Percentiles rank a stretch among this genome's conserved stretches.
Conservation (phyloP, 2,888 invertebrate species). For the Zonitis immaculata region DNA sequence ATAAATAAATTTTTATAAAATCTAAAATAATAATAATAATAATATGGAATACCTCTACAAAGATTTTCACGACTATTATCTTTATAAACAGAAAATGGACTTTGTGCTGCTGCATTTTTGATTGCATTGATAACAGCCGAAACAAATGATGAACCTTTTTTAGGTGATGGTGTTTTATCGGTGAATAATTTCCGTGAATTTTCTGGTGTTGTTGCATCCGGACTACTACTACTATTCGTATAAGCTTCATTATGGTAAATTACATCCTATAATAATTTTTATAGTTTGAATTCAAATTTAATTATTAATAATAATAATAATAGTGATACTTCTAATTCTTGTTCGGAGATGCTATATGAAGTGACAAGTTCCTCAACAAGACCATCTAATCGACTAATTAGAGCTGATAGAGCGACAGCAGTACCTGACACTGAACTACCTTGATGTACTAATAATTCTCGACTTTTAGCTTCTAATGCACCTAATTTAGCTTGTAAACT, state of each 20-base stretch:
- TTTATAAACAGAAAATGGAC: conserved; percentile 33
- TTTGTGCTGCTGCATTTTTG: conserved; percentile 53
- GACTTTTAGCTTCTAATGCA: conserved; percentile 58
- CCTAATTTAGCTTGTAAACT: conserved; percentile 62
- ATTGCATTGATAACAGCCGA: conserved; percentile 70
- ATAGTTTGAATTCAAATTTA: no score
- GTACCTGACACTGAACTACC: conserved; percentile 66
- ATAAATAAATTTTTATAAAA: no score
- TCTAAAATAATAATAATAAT: no score
- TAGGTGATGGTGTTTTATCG: conserved; percentile 54
- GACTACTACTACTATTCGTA: conserved; percentile 67
- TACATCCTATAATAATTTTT: conserved; percentile 62
- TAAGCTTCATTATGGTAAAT: conserved; percentile 76
- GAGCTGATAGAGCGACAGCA: conserved; percentile 63
- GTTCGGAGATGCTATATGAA: conserved; percentile 70
- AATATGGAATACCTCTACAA: conserved; percentile 38
- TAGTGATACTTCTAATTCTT: conserved; percentile 74
- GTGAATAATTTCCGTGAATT: conserved; percentile 38
- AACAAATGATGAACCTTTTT: conserved; percentile 63
- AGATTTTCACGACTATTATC: conserved; percentile 42
- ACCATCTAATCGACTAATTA: conserved; percentile 64
- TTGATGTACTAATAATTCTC: conserved; percentile 63
- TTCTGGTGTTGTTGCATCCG: conserved; percentile 64
- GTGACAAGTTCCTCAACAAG: conserved; percentile 67
- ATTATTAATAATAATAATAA: no score